Conservation (phyloP, 2,113 vertebrate species). For the Chunga burmeisteri region DNA sequence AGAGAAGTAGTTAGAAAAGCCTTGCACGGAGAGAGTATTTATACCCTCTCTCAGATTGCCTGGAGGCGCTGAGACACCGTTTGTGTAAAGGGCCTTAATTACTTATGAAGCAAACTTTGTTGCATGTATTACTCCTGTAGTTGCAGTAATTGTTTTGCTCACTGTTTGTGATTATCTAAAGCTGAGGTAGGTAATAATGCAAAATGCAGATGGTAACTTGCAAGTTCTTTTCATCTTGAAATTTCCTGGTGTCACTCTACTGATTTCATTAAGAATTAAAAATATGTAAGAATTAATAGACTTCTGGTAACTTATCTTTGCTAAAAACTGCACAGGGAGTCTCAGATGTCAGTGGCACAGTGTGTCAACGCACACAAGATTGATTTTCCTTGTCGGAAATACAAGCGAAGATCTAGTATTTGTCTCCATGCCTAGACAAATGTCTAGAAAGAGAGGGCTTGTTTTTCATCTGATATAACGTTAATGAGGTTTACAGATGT, state of each 20-base stretch:
- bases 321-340: not conserved
- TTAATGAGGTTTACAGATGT: not conserved
- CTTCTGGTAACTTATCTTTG: not conserved
- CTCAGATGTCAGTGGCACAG: not conserved
- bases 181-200: not conserved
- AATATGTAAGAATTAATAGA: not conserved
- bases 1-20: not conserved
- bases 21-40: not conserved
- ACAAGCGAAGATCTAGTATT: rapidly evolving
- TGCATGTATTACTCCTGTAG: not conserved
- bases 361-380: no score
- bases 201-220: not conserved
- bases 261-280: not conserved
- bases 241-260: not conserved
- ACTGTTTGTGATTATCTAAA: not conserved
- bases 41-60: not conserved
- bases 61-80: conserved; percentile 1
- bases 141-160: conserved; percentile 21
- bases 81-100: conserved; percentile 6
- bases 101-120: not conserved
- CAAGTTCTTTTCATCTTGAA: conserved; percentile 13
- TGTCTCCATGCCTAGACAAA: not conserved
- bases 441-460: not conserved
- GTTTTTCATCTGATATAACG: rapidly evolving
- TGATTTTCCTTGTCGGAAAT: not conserved